Evolutionary conservation across 2,797 vertebrate species (phyloP).

Genomic region (Lithobates sylvaticus): DNA sequence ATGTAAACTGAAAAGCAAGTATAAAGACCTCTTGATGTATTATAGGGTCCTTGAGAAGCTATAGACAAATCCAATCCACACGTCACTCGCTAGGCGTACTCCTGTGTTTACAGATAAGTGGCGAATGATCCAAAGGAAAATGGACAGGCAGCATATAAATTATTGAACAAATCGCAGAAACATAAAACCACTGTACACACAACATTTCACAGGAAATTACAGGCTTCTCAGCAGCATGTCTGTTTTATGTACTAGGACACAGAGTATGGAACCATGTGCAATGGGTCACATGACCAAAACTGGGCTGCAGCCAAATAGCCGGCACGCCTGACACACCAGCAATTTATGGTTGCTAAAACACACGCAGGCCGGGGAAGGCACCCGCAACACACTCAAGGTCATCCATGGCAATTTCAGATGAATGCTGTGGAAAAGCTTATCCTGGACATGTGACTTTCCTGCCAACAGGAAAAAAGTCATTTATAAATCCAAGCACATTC

Average conservation of each 20-base stretch:
- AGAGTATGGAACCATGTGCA: neutral
- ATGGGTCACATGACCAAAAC: neutral
- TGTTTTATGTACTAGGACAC: neutral
- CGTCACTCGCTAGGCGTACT: too few relatives aligned
- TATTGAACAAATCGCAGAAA: neutral
- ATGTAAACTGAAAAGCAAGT: too few relatives aligned
- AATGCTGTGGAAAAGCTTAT: neutral
- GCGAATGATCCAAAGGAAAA: too few relatives aligned
- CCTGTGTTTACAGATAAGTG: too few relatives aligned
- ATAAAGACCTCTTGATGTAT: too few relatives aligned
- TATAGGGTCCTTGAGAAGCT: too few relatives aligned
- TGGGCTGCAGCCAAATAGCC: neutral
- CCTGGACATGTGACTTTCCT: neutral
- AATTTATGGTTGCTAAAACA: conserved; percentile 19
- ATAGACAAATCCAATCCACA: too few relatives aligned
- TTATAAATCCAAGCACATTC: neutral
- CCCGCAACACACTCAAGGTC: conserved; percentile 36
- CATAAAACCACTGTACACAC: neutral
- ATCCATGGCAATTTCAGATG: neutral
- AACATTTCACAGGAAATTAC: neutral
- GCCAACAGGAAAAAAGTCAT: neutral
- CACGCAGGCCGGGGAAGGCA: neutral
- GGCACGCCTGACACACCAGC: neutral
- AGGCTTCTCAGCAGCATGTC: neutral
- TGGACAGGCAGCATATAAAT: neutral